These are phyloP conservation scores for Hexactinellida sp. DNA, from an alignment of 37 sponge, comb jelly and placozoan species.

Conservation along the genomic window DNA sequence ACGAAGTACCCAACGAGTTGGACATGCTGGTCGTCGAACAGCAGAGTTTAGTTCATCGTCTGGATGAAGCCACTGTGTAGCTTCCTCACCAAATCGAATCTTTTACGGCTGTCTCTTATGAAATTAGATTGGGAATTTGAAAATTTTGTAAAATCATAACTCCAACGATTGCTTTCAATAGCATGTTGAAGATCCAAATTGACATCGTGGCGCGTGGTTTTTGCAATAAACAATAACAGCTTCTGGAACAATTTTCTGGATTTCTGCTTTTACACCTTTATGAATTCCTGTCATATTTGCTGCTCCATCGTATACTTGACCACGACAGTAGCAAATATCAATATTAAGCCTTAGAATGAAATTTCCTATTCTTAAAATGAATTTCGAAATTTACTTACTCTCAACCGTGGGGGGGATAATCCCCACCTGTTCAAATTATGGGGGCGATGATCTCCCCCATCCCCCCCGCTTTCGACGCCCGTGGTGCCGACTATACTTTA, in stretches of 20 bases:
- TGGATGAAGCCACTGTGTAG: neutral
- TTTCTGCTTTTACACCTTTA: constrained; percentile 9
- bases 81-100: neutral
- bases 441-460: too few relatives aligned
- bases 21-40: constrained; percentile 12
- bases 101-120: neutral
- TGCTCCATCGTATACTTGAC: constrained; percentile 10
- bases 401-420: too few relatives aligned
- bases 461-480: too few relatives aligned
- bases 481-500: too few relatives aligned
- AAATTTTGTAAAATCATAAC: neutral
- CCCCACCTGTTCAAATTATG: too few relatives aligned
- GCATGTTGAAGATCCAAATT: neutral
- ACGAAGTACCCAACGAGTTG: constrained; percentile 7
- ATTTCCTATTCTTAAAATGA: neutral
- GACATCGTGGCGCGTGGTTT: neutral
- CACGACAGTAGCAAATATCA: neutral
- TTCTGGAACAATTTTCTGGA: constrained; percentile 13
- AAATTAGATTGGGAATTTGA: neutral
- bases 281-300: constrained; percentile 15
- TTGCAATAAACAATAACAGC: neutral
- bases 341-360: neutral
- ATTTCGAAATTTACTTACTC: too few relatives aligned
- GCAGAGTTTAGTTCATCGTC: constrained; percentile 9
- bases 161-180: neutral